Conservation (phyloP, 1,140 invertebrate species). For the Whitmania pigra region DNA sequence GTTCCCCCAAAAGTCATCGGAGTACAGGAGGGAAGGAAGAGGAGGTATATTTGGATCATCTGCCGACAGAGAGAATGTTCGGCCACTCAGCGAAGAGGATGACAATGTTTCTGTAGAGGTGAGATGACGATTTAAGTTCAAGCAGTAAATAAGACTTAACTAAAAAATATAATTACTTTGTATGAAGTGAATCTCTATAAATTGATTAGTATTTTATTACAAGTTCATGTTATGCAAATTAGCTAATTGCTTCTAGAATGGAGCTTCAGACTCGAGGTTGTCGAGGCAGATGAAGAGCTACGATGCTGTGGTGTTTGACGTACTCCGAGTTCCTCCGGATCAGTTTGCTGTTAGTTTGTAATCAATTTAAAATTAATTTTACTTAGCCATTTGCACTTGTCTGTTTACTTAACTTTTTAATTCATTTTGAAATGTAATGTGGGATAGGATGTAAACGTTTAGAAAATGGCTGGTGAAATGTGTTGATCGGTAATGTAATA, state of each 20-base stretch:
- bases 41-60: neutral
- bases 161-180: too few species aligned
- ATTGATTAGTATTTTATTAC: neutral
- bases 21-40: neutral
- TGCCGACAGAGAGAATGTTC: constrained; percentile 1
- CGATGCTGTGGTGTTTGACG: constrained; percentile 46
- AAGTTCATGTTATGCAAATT: neutral
- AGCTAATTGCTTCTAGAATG: neutral
- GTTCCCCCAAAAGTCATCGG: constrained; percentile 7
- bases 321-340: constrained; percentile 43
- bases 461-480: too few species aligned
- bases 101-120: constrained; percentile 5
- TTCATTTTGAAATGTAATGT: too few species aligned
- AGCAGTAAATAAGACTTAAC: too few species aligned
- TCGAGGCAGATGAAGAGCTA: constrained; percentile 37
- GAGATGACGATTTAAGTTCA: too few species aligned
- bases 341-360: constrained; percentile 44
- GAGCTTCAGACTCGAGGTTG: constrained; percentile 30
- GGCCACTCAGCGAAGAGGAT: neutral
- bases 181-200: too few species aligned
- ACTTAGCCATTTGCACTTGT: neutral
- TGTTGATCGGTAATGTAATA: neutral
- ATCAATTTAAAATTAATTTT: neutral
- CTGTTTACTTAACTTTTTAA: neutral
- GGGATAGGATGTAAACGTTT: neutral